Base-by-base conservation (phyloP, 2,113 vertebrate species). In the Triplophysa rosa region DNA sequence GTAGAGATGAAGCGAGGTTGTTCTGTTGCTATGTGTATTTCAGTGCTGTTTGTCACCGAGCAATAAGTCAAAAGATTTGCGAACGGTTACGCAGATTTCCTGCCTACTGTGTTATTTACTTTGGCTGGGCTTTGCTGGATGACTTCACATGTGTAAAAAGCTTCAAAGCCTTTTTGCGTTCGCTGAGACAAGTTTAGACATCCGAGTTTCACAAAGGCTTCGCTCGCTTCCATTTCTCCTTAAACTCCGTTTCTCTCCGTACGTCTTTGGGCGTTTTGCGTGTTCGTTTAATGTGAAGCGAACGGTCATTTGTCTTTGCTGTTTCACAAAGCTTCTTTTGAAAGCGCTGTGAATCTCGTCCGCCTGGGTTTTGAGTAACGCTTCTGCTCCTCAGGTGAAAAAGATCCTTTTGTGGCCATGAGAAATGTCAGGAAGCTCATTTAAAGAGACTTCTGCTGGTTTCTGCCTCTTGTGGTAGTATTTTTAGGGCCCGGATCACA, bases 111-210 rank as follows among this genome's bases (percentile, higher is more conserved):
- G 49, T 66, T 77, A 62, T 84, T 86, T 75, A 61, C 73, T 82
- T 82, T 84, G 78, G 82, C 77, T 45, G 0, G 1, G 16, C 37
- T 33, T 7, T 23, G 5, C 64, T 76, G n/a, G 63, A 80, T 83
- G 78, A 81, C 78, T 76, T 80, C 78, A 82, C 59, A 67, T 14
- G 11, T 70, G 23, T 78, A 29, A 67, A 78, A 71, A 19, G 21
- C 47, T 59, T 77, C 26, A 80, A 81, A 81, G 70, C 21, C 42
- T 65, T 67, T 65, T 19, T 75, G n/a, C 33, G 21, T 66, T 72
- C 42, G 71, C 66, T 4, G 45, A 42, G 67, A 33, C 77, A 80
- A 69, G 79, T 84, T 84, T 74, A 81, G 68, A 80, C 84, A 42
- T 21, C n/a, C 2, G 67, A 40, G 19, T 72, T 64, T 56, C 21